Evolutionary conservation across 1,140 invertebrate genomes (phyloP).

Genomic region (Tetragonula clypearis): DNA sequence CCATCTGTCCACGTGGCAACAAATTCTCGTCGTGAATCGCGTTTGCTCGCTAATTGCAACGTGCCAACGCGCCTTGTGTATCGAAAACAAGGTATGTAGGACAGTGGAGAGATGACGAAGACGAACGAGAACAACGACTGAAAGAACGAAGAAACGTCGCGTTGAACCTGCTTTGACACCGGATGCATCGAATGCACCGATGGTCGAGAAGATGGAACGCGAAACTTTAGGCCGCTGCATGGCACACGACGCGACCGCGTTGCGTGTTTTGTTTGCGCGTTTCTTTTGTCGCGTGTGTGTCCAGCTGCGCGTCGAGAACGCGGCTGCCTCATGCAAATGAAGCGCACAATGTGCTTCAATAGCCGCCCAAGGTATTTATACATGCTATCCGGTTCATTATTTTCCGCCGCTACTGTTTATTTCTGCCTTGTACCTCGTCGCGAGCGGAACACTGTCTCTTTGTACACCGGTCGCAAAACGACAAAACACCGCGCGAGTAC

Average conservation of each 20-base stretch:
- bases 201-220: neutral
- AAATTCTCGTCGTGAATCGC: neutral
- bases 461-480: conserved; percentile 1
- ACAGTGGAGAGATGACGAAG: neutral
- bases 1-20: neutral
- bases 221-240: conserved; percentile 2
- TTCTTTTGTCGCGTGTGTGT: conserved; percentile 72
- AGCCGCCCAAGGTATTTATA: conserved; percentile 62
- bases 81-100: conserved; percentile 28
- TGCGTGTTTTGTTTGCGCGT: conserved; percentile 71
- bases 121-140: neutral
- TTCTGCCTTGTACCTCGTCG: conserved; percentile 41
- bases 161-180: too few relatives aligned
- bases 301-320: conserved; percentile 67
- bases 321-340: conserved; percentile 68
- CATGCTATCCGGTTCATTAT: conserved; percentile 67
- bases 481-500: neutral
- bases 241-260: conserved; percentile 38
- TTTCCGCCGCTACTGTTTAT: conserved; percentile 64
- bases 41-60: neutral
- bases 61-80: neutral
- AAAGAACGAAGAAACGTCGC: neutral
- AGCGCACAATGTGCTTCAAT: conserved; percentile 64
- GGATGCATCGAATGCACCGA: neutral
- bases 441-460: conserved; percentile 23